Evolutionary conservation across 1,140 invertebrate genomes (phyloP).

Genomic region (Drosophila sp.): DNA sequence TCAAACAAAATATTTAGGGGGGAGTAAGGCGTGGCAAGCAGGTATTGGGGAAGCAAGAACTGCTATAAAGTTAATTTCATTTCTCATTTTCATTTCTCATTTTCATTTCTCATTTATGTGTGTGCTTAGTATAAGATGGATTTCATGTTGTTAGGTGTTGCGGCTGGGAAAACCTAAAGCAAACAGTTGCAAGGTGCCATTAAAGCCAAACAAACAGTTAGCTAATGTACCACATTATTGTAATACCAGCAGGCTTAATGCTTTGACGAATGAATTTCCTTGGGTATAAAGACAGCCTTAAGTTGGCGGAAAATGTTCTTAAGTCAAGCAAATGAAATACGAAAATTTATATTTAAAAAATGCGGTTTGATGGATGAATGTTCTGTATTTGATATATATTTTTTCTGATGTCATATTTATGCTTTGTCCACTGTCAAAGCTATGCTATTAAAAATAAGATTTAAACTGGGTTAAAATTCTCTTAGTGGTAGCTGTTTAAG

Average conservation of each 20-base stretch:
- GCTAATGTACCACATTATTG: slow-evolving; percentile 38
- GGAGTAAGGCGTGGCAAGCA: slow-evolving; percentile 5
- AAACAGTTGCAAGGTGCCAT: slow-evolving; percentile 29
- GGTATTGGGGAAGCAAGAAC: not conserved
- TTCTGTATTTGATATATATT: not conserved
- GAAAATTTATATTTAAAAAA: not conserved
- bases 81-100: slow-evolving; percentile 66
- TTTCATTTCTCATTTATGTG: slow-evolving; percentile 51
- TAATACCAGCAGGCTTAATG: slow-evolving; percentile 7
- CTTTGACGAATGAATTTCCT: slow-evolving; percentile 32
- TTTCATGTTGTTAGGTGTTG: slow-evolving; percentile 51
- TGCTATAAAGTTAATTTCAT: slow-evolving; percentile 63
- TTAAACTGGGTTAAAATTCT: no score
- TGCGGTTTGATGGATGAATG: not conserved
- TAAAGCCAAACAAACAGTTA: slow-evolving; percentile 23
- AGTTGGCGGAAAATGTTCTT: not conserved
- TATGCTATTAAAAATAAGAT: no score
- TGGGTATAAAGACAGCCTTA: not conserved
- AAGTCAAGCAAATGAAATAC: not conserved
- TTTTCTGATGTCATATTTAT: no score
- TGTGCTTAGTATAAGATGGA: slow-evolving; percentile 60
- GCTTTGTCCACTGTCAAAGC: no score
- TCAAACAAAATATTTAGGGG: slow-evolving; percentile 4
- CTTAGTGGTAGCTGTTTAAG: no score
- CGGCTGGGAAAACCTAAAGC: slow-evolving; percentile 23